These are phyloP conservation scores for Notarius quadriscutis DNA, from an alignment of 2,113 vertebrate species.

Conservation along the genomic window DNA sequence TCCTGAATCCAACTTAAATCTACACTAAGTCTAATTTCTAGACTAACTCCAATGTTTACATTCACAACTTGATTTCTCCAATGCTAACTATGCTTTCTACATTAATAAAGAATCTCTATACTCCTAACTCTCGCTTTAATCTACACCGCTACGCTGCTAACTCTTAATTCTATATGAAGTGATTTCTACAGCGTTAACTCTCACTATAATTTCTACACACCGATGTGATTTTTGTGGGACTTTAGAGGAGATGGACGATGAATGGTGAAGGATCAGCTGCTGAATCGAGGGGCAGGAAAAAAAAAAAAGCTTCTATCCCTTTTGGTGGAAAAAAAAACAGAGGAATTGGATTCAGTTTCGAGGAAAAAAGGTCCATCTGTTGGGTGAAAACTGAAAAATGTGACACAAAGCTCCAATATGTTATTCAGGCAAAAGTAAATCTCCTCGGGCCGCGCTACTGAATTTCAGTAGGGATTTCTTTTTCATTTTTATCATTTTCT, in stretches of 20 bases:
- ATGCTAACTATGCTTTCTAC: not conserved
- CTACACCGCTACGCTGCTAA: not conserved
- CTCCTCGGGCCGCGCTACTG: constrained; percentile 16
- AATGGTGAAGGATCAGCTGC: not conserved
- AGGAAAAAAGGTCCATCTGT: not conserved
- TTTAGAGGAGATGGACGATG: not conserved
- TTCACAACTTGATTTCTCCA: not conserved
- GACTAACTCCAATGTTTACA: not conserved
- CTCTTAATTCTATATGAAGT: not conserved
- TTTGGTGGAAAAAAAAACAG: not conserved
- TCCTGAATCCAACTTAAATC: not conserved
- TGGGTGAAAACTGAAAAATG: not conserved
- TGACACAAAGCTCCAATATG: not conserved
- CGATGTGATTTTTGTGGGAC: not conserved
- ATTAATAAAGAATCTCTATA: not conserved
- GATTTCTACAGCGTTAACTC: not conserved
- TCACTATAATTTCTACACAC: not conserved
- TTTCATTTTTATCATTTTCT: not conserved
- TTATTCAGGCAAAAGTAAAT: constrained; percentile 5
- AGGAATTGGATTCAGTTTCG: not conserved
- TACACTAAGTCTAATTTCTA: not conserved
- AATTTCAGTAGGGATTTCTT: constrained; percentile 15
- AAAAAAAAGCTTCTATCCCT: not conserved
- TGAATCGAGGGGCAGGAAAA: not conserved
- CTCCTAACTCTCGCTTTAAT: not conserved